phyloP scores from a whole-genome alignment of 2,797 vertebrate species.

The Lerista edwardsae region DNA sequence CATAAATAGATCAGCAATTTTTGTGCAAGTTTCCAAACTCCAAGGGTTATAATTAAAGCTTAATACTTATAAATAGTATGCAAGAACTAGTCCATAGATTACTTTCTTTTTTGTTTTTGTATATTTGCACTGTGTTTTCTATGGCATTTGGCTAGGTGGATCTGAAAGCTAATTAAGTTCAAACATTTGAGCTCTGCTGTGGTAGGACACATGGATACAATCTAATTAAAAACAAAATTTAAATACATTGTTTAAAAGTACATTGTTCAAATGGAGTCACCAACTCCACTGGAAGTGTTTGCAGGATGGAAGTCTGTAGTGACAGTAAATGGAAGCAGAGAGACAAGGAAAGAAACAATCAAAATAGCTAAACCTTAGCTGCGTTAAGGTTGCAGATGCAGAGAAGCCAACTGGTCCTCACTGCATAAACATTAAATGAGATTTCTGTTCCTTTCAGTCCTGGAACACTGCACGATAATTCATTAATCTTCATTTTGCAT shows the following conservation, averaged over 20 bases:
- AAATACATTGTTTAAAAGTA: not conserved
- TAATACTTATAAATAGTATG: constrained; percentile 13
- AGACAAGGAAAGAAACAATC: not conserved
- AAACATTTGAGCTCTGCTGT: constrained; percentile 25
- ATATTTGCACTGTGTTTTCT: constrained; percentile 1
- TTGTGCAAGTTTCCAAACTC: constrained; percentile 14
- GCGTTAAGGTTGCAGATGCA: not conserved
- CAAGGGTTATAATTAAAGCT: constrained; percentile 35
- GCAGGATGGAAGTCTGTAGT: too few species aligned
- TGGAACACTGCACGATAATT: not conserved
- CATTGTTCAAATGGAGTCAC: not conserved
- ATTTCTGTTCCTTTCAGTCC: not conserved
- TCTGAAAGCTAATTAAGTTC: not conserved
- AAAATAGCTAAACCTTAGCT: not conserved
- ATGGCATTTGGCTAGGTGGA: not conserved
- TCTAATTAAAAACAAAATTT: not conserved
- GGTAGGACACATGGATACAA: constrained; percentile 2
- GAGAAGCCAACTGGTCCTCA: not conserved
- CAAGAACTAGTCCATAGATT: constrained; percentile 6
- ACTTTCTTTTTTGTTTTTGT: not conserved
- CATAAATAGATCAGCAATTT: not conserved
- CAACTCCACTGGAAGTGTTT: not conserved
- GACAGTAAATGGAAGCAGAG: not conserved
- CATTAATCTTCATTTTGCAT: constrained; percentile 28
- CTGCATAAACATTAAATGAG: not conserved